A percentile compares a stretch with the other conserved stretches of the same genome.
Evolutionary conservation across 1,140 invertebrate species (phyloP).

Genomic region (Atopsyche davidsoni): DNA sequence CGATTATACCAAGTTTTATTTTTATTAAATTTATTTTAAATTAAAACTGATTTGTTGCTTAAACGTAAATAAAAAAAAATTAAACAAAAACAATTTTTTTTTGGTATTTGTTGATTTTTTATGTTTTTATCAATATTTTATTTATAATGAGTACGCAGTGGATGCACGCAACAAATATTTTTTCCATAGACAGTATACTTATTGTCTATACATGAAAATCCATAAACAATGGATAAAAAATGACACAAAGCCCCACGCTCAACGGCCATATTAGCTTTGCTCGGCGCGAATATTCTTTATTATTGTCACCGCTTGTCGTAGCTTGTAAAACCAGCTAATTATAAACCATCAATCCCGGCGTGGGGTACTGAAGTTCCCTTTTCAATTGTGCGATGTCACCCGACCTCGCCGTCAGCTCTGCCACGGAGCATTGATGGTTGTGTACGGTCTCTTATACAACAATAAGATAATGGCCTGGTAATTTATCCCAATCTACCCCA

Average conservation of each 20-base stretch:
- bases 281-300: conserved; percentile 19
- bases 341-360: neutral
- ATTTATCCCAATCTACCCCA: neutral
- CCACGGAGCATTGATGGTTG: neutral
- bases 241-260: conserved; percentile 6
- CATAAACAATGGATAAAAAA: conserved; percentile 7
- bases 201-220: neutral
- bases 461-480: conserved; percentile 11
- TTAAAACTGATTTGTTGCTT: too few species aligned
- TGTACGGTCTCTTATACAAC: neutral
- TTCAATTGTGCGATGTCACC: neutral
- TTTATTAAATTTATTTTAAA: too few species aligned
- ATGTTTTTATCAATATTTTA: too few species aligned
- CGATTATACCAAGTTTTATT: too few species aligned
- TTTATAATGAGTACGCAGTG: too few species aligned
- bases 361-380: neutral
- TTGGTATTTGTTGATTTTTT: too few species aligned
- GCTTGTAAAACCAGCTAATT: neutral
- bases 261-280: conserved; percentile 19
- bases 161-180: too few species aligned
- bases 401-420: neutral
- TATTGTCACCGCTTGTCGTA: conserved; percentile 12
- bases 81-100: too few species aligned
- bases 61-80: too few species aligned
- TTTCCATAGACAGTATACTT: too few species aligned